phyloP scores from a whole-genome alignment of 2,797 vertebrate species.

The Morus bassanus region DNA sequence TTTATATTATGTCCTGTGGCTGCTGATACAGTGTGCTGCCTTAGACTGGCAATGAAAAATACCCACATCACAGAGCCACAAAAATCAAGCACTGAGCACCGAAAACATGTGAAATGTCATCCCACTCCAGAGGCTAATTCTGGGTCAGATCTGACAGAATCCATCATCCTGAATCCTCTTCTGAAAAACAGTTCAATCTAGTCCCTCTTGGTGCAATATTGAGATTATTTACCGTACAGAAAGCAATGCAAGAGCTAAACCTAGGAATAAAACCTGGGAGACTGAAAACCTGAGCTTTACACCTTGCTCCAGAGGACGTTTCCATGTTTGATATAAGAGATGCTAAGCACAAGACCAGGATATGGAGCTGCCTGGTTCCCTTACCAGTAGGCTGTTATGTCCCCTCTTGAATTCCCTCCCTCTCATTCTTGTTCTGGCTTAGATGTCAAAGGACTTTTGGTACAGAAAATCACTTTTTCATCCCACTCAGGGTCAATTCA shows the following conservation, averaged over 20 bases:
- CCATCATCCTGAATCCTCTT: background rate
- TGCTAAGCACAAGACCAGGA: background rate
- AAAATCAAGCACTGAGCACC: background rate
- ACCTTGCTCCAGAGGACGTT: background rate
- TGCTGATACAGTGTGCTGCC: background rate
- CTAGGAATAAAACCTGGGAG: background rate
- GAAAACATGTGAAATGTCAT: background rate
- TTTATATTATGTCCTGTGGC: background rate
- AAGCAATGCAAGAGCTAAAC: background rate
- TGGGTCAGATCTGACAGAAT: background rate
- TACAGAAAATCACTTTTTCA: background rate
- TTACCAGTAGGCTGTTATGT: background rate
- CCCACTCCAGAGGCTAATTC: background rate
- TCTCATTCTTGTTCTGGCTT: background rate
- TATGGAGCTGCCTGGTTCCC: background rate
- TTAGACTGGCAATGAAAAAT: background rate
- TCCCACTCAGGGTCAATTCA: background rate
- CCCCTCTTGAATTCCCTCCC: background rate
- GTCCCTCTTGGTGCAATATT: background rate
- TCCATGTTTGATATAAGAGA: background rate
- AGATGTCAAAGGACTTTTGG: background rate
- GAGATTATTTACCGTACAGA: background rate
- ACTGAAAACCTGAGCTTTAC: background rate
- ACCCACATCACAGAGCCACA: fast-evolving
- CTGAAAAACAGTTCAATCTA: background rate